Evolutionary conservation across 1,140 invertebrate species (phyloP), one percentile per base, ranked within the genome.

Genomic region (Cydia pomonella): DNA sequence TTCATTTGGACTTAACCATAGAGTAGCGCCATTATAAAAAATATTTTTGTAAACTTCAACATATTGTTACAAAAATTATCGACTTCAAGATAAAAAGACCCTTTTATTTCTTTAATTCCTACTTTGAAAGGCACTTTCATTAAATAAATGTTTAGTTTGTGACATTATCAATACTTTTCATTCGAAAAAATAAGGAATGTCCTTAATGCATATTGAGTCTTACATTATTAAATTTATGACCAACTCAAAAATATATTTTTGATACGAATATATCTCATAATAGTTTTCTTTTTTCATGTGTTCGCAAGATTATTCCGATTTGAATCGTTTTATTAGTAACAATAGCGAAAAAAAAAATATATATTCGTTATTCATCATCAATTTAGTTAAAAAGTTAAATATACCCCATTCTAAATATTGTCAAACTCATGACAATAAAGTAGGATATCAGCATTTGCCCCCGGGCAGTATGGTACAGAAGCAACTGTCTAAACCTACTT

Each of bases 401-500:
- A 53, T 53, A 53, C 6, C 50, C 2, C 12, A 47, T 16, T 7
- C 2, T 18, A 18, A 53, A 47, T n/a, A n/a, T 47, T 47, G 44
- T 47, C 44, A n/a, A n/a, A 16, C 1, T 9, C 12, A 16, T 44
- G 41, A 13, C 10, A 44, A 16, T 4, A 44, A 44, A 50, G 0
- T 7, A 50, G 47, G 47, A 50, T 18, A 44, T 3, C 53, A 59
- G 21, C 21, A 59, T 12, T 59, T 10, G 47, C 74, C 29, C 3
- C 10, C 69, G 59, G 76, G 41, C 12, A 41, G 73, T 33, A 29
- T n/a, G 63, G 47, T 73, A 72, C 72, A 81, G 73, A 79, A 76
- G 76, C 25, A 73, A 80, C 77, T 73, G 47, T 21, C 59, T 72
- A 73, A 73, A 77, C 64, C 80, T 79, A 73, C 78, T 84, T 83